phyloP scores from a whole-genome alignment of 1,140 invertebrate genomes.

The Heliconius hermathena region DNA sequence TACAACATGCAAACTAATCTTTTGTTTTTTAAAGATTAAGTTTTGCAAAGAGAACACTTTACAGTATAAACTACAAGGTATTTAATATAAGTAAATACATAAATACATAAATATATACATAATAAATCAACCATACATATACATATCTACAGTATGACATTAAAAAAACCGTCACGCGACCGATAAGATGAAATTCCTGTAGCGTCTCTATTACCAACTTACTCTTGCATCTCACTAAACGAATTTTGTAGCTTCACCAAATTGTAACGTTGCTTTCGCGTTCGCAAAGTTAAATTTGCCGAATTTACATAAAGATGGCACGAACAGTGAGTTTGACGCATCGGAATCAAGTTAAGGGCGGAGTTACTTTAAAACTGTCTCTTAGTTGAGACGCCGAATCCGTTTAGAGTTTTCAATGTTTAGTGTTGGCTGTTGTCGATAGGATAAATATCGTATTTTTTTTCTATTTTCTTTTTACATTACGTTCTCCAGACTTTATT shows the following conservation, averaged over 20 bases:
- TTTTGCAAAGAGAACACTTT: too few relatives aligned
- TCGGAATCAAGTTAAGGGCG: constrained; percentile 76
- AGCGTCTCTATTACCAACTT: constrained; percentile 44
- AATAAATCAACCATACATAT: not conserved
- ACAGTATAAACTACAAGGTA: not conserved
- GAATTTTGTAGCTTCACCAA: constrained; percentile 36
- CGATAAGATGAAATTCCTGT: constrained; percentile 65
- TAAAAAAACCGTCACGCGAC: constrained; percentile 68
- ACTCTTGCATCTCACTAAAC: constrained; percentile 46
- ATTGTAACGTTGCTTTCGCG: constrained; percentile 43
- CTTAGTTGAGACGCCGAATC: constrained; percentile 80
- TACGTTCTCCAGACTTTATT: too few relatives aligned
- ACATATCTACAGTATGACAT: constrained; percentile 53
- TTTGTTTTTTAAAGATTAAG: too few relatives aligned
- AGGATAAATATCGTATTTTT: not conserved
- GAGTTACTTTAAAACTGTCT: constrained; percentile 79
- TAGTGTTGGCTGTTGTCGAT: constrained; percentile 47
- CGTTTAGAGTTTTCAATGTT: constrained; percentile 68
- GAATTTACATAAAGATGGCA: constrained; percentile 78
- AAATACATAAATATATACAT: constrained; percentile 2
- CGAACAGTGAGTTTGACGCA: constrained; percentile 62
- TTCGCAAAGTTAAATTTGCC: constrained; percentile 57
- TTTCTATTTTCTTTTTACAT: not conserved
- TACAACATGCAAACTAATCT: too few relatives aligned
- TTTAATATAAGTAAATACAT: not conserved